Conservation (phyloP, 2,888 invertebrate species). For the Gnatocerus cornutus region DNA sequence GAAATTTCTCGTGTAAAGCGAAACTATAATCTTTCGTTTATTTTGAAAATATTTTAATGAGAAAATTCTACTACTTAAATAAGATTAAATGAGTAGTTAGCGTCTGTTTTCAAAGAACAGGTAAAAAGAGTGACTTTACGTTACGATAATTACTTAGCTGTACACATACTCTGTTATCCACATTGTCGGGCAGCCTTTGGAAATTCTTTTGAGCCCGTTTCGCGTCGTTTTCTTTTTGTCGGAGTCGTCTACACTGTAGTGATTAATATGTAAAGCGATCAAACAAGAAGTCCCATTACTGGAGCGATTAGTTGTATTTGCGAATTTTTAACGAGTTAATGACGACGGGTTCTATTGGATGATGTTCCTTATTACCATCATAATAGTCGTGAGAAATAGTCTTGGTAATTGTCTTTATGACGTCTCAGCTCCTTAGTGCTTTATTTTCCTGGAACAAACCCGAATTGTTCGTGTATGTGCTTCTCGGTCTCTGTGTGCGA, state of each 20-base stretch:
- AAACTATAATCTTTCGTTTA: background rate
- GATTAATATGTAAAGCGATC: slow-evolving; percentile 19
- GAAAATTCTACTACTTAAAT: background rate
- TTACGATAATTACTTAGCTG: background rate
- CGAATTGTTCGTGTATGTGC: slow-evolving; percentile 36
- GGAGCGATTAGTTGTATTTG: slow-evolving; percentile 18
- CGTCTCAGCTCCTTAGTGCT: slow-evolving; percentile 32
- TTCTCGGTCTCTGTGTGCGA: slow-evolving; percentile 23
- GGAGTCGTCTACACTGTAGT: slow-evolving; percentile 6
- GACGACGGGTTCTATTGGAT: slow-evolving; percentile 26
- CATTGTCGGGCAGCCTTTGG: background rate
- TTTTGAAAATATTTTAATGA: slow-evolving; percentile 1
- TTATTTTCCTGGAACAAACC: slow-evolving; percentile 41
- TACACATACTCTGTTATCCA: slow-evolving; percentile 4
- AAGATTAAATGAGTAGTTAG: slow-evolving; percentile 1
- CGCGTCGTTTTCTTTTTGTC: background rate
- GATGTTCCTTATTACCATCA: slow-evolving; percentile 41
- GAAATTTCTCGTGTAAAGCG: too few relatives aligned
- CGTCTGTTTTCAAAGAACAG: background rate
- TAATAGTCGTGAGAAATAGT: slow-evolving; percentile 42
- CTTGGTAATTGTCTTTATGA: slow-evolving; percentile 45
- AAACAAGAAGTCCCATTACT: slow-evolving; percentile 36
- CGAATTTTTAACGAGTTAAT: slow-evolving; percentile 34
- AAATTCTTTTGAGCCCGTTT: background rate
- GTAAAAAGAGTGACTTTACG: background rate